phyloP scores from a whole-genome alignment of 2,113 vertebrate genomes.

The Dipodomys merriami region DNA sequence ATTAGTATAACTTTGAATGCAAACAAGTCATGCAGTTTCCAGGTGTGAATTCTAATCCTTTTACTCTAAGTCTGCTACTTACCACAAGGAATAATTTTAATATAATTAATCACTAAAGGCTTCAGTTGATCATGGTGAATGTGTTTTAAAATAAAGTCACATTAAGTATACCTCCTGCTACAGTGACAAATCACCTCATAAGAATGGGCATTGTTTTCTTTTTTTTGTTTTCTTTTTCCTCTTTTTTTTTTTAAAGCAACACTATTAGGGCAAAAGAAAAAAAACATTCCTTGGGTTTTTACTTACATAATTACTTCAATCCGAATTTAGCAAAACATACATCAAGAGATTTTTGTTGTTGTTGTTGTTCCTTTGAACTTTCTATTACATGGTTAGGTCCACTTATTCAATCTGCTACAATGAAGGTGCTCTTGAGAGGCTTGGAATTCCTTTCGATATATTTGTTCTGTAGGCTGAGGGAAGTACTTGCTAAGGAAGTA shows the following conservation, averaged over 20 bases:
- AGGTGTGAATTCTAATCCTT: neutral
- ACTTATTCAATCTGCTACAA: neutral
- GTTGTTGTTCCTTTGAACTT: neutral
- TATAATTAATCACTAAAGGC: neutral
- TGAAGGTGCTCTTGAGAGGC: neutral
- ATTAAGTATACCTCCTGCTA: neutral
- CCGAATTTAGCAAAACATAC: neutral
- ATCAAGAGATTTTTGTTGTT: neutral
- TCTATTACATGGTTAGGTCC: neutral
- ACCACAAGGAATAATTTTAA: neutral
- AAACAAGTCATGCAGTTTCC: neutral
- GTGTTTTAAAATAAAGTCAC: neutral
- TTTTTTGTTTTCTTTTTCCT: too few species aligned
- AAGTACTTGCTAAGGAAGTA: neutral
- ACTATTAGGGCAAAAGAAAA: neutral
- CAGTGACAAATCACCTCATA: neutral
- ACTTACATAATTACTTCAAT: slow-evolving; percentile 12
- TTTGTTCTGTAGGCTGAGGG: neutral
- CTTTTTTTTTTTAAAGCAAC: too few species aligned
- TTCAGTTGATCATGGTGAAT: neutral
- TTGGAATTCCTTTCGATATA: neutral
- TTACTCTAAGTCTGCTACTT: neutral
- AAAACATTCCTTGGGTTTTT: neutral
- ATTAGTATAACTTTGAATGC: neutral
- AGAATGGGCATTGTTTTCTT: too few species aligned